These are phyloP conservation scores for Apotomis capreana DNA, from an alignment of 2,888 invertebrate species.

Conservation along the genomic window DNA sequence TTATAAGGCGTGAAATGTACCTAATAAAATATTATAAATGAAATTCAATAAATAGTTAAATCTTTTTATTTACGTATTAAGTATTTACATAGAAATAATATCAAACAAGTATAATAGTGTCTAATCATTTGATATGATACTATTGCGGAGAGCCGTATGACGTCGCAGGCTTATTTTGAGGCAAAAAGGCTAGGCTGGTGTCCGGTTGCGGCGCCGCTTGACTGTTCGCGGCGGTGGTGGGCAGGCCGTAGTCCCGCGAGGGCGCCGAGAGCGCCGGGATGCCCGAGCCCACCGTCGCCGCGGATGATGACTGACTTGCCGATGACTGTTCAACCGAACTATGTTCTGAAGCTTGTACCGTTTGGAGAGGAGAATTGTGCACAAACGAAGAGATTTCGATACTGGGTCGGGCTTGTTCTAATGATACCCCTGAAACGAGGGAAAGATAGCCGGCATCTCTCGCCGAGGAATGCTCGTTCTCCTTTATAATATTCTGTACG, in stretches of 20 bases:
- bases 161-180: conserved; percentile 63
- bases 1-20: no score
- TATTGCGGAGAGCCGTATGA: conserved; percentile 71
- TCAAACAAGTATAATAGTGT: neutral
- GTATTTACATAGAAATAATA: conserved; percentile 1
- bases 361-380: conserved; percentile 62
- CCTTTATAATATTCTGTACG: conserved; percentile 71
- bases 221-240: conserved; percentile 53
- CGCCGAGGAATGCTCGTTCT: conserved; percentile 72
- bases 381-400: conserved; percentile 75
- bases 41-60: neutral
- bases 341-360: conserved; percentile 42
- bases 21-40: neutral
- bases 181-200: conserved; percentile 63
- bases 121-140: conserved; percentile 35
- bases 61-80: neutral
- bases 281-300: conserved; percentile 43
- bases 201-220: conserved; percentile 46
- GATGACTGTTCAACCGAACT: conserved; percentile 47
- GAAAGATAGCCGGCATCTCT: conserved; percentile 70
- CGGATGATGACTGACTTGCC: conserved; percentile 48
- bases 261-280: conserved; percentile 48
- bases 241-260: conserved; percentile 59
- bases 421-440: conserved; percentile 71
- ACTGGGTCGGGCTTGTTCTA: conserved; percentile 72